Evolutionary conservation across 2,797 vertebrate genomes (phyloP).

Genomic region (Meriones psammophilus): DNA sequence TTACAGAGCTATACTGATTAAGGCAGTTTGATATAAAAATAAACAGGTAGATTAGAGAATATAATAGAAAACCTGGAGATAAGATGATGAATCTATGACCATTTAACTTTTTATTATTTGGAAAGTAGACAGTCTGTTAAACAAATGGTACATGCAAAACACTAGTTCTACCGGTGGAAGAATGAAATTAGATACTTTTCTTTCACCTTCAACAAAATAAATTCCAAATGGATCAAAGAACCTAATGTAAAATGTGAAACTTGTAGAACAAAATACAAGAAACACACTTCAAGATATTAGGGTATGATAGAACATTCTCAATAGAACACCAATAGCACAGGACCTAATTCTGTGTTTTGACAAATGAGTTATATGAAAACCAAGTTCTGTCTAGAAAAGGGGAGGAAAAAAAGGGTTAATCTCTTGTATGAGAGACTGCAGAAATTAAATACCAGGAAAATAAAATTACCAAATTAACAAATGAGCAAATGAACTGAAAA

Average conservation of each 20-base stretch:
- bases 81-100: not conserved
- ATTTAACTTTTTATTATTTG: not conserved
- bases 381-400: not conserved
- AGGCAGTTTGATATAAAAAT: too few species aligned
- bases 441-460: not conserved
- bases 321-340: not conserved
- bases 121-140: not conserved
- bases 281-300: not conserved
- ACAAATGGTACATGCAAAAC: not conserved
- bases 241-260: not conserved
- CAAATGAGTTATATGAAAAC: not conserved
- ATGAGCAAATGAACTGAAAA: not conserved
- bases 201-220: not conserved
- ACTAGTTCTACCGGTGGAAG: not conserved
- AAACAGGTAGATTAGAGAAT: not conserved
- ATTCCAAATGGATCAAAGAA: not conserved
- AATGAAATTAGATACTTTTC: not conserved
- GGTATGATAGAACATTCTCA: not conserved
- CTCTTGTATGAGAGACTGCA: not conserved
- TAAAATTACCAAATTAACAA: not conserved
- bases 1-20: not conserved
- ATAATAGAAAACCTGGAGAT: not conserved
- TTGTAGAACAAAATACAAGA: not conserved
- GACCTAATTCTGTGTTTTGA: not conserved
- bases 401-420: too few species aligned